Percentiles rank a stretch among this genome's conserved stretches.
phyloP scores from a whole-genome alignment of 2,888 invertebrate genomes.

The Orthonevra nobilis region DNA sequence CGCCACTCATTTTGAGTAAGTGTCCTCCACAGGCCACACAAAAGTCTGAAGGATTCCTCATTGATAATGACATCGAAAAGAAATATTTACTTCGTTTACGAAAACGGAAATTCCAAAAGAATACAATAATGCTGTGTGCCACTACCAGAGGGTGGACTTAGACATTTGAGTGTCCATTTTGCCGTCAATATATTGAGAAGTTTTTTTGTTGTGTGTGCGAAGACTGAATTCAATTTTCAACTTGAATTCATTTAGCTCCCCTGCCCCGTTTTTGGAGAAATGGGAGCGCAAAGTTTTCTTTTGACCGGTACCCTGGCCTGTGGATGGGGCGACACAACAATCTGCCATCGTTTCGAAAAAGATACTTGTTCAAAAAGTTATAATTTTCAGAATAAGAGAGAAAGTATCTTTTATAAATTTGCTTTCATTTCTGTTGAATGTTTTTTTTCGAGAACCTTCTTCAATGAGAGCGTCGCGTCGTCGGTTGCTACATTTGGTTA shows the following conservation, averaged over 20 bases:
- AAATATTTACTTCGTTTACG: no score
- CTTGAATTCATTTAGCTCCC: slow-evolving; percentile 45
- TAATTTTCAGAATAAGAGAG: background rate
- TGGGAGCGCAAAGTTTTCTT: background rate
- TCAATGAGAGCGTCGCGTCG: no score
- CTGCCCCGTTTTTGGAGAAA: no score
- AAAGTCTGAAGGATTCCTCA: no score
- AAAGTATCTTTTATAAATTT: background rate
- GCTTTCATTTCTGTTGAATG: background rate
- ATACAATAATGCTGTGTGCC: no score
- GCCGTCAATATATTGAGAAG: background rate
- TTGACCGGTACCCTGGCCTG: background rate
- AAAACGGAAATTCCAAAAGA: no score
- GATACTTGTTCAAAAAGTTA: slow-evolving; percentile 8
- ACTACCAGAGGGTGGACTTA: no score
- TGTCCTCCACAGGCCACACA: no score
- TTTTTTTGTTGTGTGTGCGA: background rate
- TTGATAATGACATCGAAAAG: no score
- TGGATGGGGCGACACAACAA: background rate
- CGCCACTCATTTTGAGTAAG: no score
- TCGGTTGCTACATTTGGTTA: no score
- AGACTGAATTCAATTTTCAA: slow-evolving; percentile 44
- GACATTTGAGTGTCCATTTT: slow-evolving; percentile 17
- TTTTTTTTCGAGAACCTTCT: background rate
- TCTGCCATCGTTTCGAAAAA: slow-evolving; percentile 6